Conservation (phyloP, 2,888 invertebrate genomes). For the Lacanobia wlatinum region DNA sequence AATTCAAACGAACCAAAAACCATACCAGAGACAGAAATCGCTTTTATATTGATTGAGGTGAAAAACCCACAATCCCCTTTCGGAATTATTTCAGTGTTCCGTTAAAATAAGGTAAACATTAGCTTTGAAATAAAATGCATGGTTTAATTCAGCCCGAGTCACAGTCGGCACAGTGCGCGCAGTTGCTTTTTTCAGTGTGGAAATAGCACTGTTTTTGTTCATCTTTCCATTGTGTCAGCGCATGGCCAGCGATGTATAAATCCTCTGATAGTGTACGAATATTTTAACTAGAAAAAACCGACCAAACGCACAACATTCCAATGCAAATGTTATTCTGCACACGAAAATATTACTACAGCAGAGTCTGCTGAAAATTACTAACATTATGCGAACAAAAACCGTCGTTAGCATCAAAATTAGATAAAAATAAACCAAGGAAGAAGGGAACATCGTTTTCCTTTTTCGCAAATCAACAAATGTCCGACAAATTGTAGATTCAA, state of each 20-base stretch:
- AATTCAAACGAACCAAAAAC: conserved; percentile 28
- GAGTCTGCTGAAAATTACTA: conserved; percentile 21
- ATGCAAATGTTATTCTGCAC: conserved; percentile 69
- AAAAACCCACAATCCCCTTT: conserved; percentile 14
- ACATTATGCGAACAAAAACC: conserved; percentile 31
- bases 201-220: conserved; percentile 84
- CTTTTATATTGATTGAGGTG: conserved; percentile 3
- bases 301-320: conserved; percentile 70
- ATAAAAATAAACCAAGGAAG: conserved; percentile 27
- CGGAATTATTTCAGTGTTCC: conserved; percentile 21
- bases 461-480: conserved; percentile 57
- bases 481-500: conserved; percentile 69
- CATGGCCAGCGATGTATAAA: conserved; percentile 84
- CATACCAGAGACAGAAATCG: conserved; percentile 21
- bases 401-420: conserved; percentile 30
- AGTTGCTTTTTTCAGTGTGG: conserved; percentile 70
- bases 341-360: conserved; percentile 39
- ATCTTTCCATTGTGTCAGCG: conserved; percentile 84
- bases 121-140: conserved; percentile 57
- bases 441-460: conserved; percentile 46
- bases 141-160: conserved; percentile 63
- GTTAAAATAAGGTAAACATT: conserved; percentile 60
- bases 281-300: conserved; percentile 81
- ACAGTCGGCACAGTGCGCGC: conserved; percentile 64
- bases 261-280: conserved; percentile 85